A percentile compares a stretch with the other conserved stretches of the same genome.
phyloP scores from a whole-genome alignment of 1,140 invertebrate genomes.

The Drosophila seguyi region DNA sequence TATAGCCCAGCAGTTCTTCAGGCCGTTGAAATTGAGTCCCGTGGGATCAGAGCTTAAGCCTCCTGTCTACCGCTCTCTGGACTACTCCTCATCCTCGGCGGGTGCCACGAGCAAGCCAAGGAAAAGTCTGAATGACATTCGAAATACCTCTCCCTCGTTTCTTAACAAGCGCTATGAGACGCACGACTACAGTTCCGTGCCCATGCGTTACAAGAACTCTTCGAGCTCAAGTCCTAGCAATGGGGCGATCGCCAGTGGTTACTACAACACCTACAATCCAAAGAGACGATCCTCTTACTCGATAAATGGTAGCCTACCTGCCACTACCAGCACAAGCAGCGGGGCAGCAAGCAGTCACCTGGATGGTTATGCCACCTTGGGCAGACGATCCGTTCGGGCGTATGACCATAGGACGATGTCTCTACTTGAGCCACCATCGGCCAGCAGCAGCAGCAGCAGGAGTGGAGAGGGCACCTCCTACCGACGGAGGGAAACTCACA shows the following conservation, averaged over 20 bases:
- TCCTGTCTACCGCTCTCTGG: slow-evolving; percentile 75
- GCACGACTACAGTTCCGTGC: slow-evolving; percentile 66
- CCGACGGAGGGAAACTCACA: slow-evolving; percentile 64
- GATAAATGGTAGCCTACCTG: slow-evolving; percentile 64
- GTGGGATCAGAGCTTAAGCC: slow-evolving; percentile 81
- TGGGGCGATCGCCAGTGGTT: slow-evolving; percentile 54
- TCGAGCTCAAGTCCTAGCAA: slow-evolving; percentile 79
- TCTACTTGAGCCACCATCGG: slow-evolving; percentile 67
- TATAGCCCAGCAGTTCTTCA: slow-evolving; percentile 79
- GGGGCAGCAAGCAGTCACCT: slow-evolving; percentile 47
- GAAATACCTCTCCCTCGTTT: slow-evolving; percentile 78
- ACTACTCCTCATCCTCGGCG: slow-evolving; percentile 55
- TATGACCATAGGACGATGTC: slow-evolving; percentile 84
- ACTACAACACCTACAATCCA: slow-evolving; percentile 82
- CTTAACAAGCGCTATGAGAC: slow-evolving; percentile 68
- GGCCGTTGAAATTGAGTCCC: slow-evolving; percentile 77
- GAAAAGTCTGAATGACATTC: slow-evolving; percentile 81
- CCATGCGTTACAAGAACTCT: slow-evolving; percentile 75
- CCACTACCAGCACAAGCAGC: slow-evolving; percentile 37
- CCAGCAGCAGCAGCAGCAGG: slow-evolving; percentile 32
- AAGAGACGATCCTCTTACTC: slow-evolving; percentile 82
- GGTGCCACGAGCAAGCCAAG: slow-evolving; percentile 69
- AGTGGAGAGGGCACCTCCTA: slow-evolving; percentile 48
- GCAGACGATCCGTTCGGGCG: slow-evolving; percentile 68
- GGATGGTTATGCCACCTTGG: slow-evolving; percentile 83